Percentiles rank a stretch among this genome's conserved stretches.
phyloP scores from a whole-genome alignment of 2,113 vertebrate genomes.

The Ammospiza caudacuta region DNA sequence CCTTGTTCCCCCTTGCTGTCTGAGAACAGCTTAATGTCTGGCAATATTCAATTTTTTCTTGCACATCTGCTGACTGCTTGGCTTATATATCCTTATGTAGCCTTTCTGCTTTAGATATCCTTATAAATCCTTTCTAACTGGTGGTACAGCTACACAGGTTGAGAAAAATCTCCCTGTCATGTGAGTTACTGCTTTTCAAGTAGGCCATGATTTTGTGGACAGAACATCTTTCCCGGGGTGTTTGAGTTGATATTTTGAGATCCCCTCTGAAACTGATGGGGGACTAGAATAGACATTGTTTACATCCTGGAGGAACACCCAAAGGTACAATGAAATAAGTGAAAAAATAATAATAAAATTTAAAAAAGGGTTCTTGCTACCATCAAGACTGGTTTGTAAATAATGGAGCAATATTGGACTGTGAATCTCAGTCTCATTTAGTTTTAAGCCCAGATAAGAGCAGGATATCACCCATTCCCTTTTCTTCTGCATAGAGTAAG shows the following conservation, averaged over 20 bases:
- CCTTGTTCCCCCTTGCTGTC: neutral
- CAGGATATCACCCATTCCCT: neutral
- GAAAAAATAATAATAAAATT: neutral
- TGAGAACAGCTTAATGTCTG: neutral
- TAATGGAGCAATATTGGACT: neutral
- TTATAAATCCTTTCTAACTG: neutral
- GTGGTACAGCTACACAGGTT: neutral
- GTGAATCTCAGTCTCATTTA: neutral
- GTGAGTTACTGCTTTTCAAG: neutral
- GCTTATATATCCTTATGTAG: neutral
- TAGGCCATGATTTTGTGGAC: neutral
- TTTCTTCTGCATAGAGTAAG: neutral
- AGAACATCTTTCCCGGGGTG: neutral
- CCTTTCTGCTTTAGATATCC: neutral
- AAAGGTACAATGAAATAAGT: neutral
- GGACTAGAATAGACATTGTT: neutral
- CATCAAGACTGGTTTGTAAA: neutral
- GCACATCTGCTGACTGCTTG: neutral
- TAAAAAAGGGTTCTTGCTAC: neutral
- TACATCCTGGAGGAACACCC: neutral
- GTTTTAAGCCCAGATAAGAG: neutral
- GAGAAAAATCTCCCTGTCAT: neutral
- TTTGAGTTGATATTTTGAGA: neutral
- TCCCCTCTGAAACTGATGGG: neutral
- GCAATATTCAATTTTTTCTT: neutral